Base-by-base conservation (phyloP, 2,113 vertebrate species). In the Nycticebus coucang region DNA sequence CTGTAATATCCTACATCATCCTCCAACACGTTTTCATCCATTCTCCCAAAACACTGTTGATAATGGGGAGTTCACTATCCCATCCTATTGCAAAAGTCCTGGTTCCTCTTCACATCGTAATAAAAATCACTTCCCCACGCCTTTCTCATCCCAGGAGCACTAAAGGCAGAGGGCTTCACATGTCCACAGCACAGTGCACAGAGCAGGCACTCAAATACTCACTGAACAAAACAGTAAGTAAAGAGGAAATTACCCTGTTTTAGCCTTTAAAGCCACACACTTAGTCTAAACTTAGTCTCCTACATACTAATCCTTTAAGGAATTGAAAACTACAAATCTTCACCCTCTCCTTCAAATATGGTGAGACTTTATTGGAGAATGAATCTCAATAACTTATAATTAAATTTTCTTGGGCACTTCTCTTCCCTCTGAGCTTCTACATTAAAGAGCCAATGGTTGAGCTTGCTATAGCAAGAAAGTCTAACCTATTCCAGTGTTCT, bases 221-320 rank as follows among this genome's bases (percentile, higher is more conserved):
- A 41, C 1, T n/a, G 15, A 69, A 64, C 11, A 87, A 81, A 62
- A 22, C 7, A 77, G 14, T 19, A 91, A 81, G 28, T 41, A 53
- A 86, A 64, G 5, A 80, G 53, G 12, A 72, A 35, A 7, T n/a
- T 33, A 30, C 33, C 53, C 7, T 2, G 21, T 28, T 74, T 26
- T 41, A 24, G 55, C 26, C 13, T 75, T 85, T 33, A 75, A 17
- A 93, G 41, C 28, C 50, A 90, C 37, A 60, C 3, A n/a, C n/a
- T n/a, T n/a, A 59, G 53, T 90, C 50, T 60, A 60, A 97, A 77
- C 53, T 60, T 79, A n/a, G 12, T 95, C 8, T 77, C 64, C 59
- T 45, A 30, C 0, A 11, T 87, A 78, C 74, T 24, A 85, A 59
- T 68, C 37, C 50, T 91, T 41, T 64, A 78, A 79, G 24, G 41